These are phyloP conservation scores for Polydrusus pterygomalis DNA, from an alignment of 2,888 invertebrate genomes.

Conservation along the genomic window DNA sequence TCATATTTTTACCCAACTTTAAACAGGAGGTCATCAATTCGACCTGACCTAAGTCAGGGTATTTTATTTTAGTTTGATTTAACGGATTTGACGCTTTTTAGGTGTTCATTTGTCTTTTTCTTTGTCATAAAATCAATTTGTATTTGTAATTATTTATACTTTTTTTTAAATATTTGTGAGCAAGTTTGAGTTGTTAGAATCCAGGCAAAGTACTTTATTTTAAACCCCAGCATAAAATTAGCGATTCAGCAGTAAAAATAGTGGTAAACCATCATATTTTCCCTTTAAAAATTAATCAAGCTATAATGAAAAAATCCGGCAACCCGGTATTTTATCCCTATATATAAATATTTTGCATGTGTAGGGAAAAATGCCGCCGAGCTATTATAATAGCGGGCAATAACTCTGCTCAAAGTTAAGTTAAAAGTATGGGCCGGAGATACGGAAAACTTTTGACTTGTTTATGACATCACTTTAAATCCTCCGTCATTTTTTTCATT, in stretches of 20 bases:
- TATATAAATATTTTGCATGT: slow-evolving; percentile 27
- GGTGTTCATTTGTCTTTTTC: too few relatives aligned
- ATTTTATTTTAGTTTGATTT: too few relatives aligned
- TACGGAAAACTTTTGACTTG: slow-evolving; percentile 55
- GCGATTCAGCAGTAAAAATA: background rate
- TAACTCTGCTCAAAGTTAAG: slow-evolving; percentile 54
- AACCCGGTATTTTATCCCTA: background rate
- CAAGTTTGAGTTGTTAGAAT: too few relatives aligned
- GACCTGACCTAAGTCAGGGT: too few relatives aligned
- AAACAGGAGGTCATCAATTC: too few relatives aligned
- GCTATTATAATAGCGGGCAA: slow-evolving; percentile 48
- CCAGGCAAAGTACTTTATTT: too few relatives aligned
- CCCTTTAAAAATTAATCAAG: slow-evolving; percentile 13
- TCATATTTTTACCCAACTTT: too few relatives aligned
- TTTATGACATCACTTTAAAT: slow-evolving; percentile 54
- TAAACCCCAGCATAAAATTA: background rate
- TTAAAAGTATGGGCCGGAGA: slow-evolving; percentile 55
- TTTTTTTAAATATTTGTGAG: too few relatives aligned
- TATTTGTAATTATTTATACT: too few relatives aligned
- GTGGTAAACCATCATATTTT: slow-evolving; percentile 14
- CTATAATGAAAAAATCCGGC: slow-evolving; percentile 1
- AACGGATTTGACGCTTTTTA: too few relatives aligned
- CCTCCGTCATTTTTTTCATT: background rate
- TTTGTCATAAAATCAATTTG: too few relatives aligned
- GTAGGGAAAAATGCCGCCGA: slow-evolving; percentile 31